A percentile compares a stretch with the other conserved stretches of the same genome.
Conservation (phyloP, 2,797 vertebrate genomes). For the Sebastolobus altivelis region DNA sequence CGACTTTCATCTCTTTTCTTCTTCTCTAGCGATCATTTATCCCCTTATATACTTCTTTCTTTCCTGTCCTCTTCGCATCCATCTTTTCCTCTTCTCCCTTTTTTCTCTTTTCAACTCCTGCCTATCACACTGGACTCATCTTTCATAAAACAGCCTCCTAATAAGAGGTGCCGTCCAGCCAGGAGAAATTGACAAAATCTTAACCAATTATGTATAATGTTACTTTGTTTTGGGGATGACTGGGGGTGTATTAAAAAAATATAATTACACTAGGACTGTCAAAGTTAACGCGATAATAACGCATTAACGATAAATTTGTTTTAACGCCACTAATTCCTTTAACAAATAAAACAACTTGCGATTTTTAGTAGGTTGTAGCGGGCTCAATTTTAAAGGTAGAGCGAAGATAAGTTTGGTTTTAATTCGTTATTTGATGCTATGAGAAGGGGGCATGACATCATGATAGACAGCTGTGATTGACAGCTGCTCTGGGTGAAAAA, state of each 20-base stretch:
- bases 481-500: too few species aligned
- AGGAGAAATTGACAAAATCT: not conserved
- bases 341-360: too few species aligned
- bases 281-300: too few species aligned
- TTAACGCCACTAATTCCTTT: too few species aligned
- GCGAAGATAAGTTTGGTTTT: too few species aligned
- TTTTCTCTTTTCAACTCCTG: conserved; percentile 37
- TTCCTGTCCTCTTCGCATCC: conserved; percentile 9
- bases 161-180: not conserved
- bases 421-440: too few species aligned
- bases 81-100: conserved; percentile 14
- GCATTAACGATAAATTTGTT: too few species aligned
- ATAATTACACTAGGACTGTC: not conserved
- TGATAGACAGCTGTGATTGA: too few species aligned
- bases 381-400: too few species aligned
- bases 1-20: conserved; percentile 60
- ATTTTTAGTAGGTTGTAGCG: too few species aligned
- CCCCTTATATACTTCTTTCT: conserved; percentile 31
- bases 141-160: conserved; percentile 36
- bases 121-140: conserved; percentile 45
- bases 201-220: not conserved
- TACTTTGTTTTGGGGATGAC: not conserved
- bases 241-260: not conserved
- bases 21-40: conserved; percentile 47
- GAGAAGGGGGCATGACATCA: too few species aligned